A percentile compares a stretch with the other conserved stretches of the same genome.
phyloP scores from a whole-genome alignment of 2,888 invertebrate species.

The Hypselothyrea guttata region DNA sequence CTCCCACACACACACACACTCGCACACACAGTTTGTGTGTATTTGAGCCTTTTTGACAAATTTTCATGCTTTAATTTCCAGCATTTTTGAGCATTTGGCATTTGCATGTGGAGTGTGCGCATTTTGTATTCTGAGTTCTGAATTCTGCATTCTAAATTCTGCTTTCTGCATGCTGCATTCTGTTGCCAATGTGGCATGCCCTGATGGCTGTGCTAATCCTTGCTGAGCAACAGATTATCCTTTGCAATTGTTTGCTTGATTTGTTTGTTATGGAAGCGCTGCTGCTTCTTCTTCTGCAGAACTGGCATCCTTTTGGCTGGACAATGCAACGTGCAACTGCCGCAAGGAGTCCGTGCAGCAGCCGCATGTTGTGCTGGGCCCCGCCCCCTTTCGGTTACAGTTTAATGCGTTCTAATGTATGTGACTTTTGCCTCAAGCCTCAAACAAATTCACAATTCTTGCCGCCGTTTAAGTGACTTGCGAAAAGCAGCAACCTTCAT shows the following conservation, averaged over 20 bases:
- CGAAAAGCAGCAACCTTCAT: constrained; percentile 41
- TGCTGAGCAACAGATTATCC: constrained; percentile 75
- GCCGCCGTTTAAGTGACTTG: constrained; percentile 71
- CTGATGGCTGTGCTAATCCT: constrained; percentile 66
- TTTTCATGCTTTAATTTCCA: constrained; percentile 72
- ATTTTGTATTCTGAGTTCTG: constrained; percentile 7
- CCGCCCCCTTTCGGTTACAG: constrained; percentile 76
- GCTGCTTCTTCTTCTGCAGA: constrained; percentile 31
- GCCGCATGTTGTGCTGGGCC: constrained; percentile 25
- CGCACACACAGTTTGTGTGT: constrained; percentile 33
- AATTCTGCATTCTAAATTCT: constrained; percentile 7
- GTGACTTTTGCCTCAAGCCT: constrained; percentile 69
- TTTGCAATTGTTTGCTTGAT: constrained; percentile 77
- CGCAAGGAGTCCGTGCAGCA: no score
- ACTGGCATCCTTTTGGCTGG: constrained; percentile 17
- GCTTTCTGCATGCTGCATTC: constrained; percentile 9
- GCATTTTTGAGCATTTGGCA: constrained; percentile 49
- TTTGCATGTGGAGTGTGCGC: constrained; percentile 53
- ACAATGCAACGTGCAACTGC: constrained; percentile 44
- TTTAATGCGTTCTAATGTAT: constrained; percentile 80
- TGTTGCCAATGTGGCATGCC: constrained; percentile 1
- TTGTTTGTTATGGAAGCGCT: constrained; percentile 69
- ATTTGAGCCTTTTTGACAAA: constrained; percentile 51
- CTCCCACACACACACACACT: constrained; percentile 24
- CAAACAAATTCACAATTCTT: constrained; percentile 45